A percentile compares a stretch with the other conserved stretches of the same genome.
phyloP scores from a whole-genome alignment of 2,797 vertebrate species.

The Distichodus sexfasciatus region DNA sequence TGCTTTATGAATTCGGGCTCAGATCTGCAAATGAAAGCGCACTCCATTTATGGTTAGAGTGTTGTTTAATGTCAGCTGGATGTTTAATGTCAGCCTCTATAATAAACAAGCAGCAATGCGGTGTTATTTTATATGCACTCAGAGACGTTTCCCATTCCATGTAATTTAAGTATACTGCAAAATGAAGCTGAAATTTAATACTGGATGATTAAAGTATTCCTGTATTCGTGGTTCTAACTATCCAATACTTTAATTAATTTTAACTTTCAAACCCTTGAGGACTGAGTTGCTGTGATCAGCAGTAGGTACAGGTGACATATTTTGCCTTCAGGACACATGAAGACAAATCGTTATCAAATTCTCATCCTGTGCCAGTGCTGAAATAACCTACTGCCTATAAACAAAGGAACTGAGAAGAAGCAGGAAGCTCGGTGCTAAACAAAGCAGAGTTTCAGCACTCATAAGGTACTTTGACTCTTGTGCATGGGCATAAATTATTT shows the following conservation, averaged over 20 bases:
- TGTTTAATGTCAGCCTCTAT: constrained; percentile 54
- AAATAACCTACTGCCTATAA: not conserved
- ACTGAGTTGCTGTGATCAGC: too few relatives aligned
- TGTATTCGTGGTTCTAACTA: too few relatives aligned
- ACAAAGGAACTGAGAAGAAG: not conserved
- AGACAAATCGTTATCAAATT: not conserved
- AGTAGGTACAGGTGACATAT: not conserved
- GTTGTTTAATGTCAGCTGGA: constrained; percentile 64
- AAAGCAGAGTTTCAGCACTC: not conserved
- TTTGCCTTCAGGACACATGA: not conserved
- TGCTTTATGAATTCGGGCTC: constrained; percentile 74
- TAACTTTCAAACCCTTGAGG: too few relatives aligned
- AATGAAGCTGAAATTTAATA: too few relatives aligned
- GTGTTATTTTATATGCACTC: not conserved
- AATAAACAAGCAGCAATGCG: constrained; percentile 37
- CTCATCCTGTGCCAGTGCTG: not conserved
- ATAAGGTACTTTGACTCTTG: not conserved
- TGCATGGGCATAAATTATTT: not conserved
- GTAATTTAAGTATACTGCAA: too few relatives aligned
- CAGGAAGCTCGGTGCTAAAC: not conserved
- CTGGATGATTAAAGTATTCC: too few relatives aligned
- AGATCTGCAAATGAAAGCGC: constrained; percentile 63
- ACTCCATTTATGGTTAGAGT: constrained; percentile 73
- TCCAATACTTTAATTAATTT: too few relatives aligned
- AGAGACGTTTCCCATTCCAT: too few relatives aligned